phyloP scores from a whole-genome alignment of 2,797 vertebrate species.

The Cuculus canorus region DNA sequence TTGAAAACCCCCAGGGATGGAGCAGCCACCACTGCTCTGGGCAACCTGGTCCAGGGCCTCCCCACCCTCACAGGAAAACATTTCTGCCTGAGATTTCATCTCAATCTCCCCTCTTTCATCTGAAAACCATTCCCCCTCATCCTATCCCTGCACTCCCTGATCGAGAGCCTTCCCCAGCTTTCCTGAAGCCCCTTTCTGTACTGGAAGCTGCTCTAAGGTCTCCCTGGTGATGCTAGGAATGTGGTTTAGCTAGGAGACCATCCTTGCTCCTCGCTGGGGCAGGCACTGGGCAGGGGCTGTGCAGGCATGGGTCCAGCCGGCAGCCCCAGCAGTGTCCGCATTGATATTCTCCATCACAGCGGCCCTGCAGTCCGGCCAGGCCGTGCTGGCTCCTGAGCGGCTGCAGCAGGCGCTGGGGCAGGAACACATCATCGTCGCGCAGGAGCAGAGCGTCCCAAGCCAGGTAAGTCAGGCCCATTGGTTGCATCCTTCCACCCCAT shows the following conservation, averaged over 20 bases:
- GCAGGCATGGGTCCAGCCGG: too few species aligned
- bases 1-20: too few species aligned
- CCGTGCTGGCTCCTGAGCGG: conserved; percentile 84
- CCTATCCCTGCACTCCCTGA: too few species aligned
- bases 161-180: too few species aligned
- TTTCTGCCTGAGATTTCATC: too few species aligned
- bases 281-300: neutral
- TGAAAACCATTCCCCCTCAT: too few species aligned
- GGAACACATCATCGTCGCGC: conserved; percentile 93
- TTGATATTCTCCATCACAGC: conserved; percentile 21
- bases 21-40: too few species aligned
- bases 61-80: too few species aligned
- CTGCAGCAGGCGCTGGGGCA: conserved; percentile 89
- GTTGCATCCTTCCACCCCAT: fast-evolving
- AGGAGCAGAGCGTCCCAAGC: conserved; percentile 86
- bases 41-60: too few species aligned
- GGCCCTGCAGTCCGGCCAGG: conserved; percentile 86
- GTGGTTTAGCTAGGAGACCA: neutral
- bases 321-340: neutral
- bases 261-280: fast-evolving
- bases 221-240: neutral
- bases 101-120: too few species aligned
- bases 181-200: too few species aligned
- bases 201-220: too few species aligned
- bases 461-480: conserved; percentile 77